A percentile compares a stretch with the other conserved stretches of the same genome.
These are phyloP conservation scores for Deilephila porcellus DNA, from an alignment of 2,888 invertebrate genomes.

Conservation along the genomic window DNA sequence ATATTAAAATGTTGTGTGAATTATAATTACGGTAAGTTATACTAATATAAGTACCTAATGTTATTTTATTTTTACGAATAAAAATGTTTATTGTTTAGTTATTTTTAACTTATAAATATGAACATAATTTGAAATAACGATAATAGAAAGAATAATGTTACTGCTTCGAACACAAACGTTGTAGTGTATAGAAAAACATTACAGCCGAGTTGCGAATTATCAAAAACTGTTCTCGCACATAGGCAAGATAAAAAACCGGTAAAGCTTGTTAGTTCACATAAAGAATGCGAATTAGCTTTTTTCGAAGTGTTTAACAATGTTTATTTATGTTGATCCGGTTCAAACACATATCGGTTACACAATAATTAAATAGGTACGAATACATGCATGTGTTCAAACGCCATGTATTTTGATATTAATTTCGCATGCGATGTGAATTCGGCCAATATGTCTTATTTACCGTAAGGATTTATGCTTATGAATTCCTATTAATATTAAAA, in stretches of 20 bases:
- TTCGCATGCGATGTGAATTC: not conserved
- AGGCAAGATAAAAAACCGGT: conserved; percentile 61
- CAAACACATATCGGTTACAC: conserved; percentile 43
- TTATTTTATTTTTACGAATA: not conserved
- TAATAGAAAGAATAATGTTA: too few relatives aligned
- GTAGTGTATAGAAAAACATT: not conserved
- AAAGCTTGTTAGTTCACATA: conserved; percentile 62
- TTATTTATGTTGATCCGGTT: conserved; percentile 55
- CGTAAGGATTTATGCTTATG: not conserved
- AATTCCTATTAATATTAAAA: too few relatives aligned
- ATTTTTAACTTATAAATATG: too few relatives aligned
- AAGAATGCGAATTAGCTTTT: conserved; percentile 61
- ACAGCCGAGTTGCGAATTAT: conserved; percentile 19
- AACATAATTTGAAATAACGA: too few relatives aligned
- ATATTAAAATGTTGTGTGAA: too few relatives aligned
- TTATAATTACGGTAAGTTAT: too few relatives aligned
- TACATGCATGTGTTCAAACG: not conserved
- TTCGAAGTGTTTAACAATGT: conserved; percentile 36
- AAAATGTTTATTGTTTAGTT: too few relatives aligned
- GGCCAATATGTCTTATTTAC: not conserved
- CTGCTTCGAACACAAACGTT: not conserved
- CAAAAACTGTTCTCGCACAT: conserved; percentile 30
- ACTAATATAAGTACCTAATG: too few relatives aligned
- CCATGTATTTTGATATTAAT: not conserved
- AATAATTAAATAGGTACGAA: conserved; percentile 26